Percentiles rank a stretch among this genome's conserved stretches.
These are phyloP conservation scores for Cyaniris semiargus DNA, from an alignment of 2,888 invertebrate genomes.

Conservation along the genomic window DNA sequence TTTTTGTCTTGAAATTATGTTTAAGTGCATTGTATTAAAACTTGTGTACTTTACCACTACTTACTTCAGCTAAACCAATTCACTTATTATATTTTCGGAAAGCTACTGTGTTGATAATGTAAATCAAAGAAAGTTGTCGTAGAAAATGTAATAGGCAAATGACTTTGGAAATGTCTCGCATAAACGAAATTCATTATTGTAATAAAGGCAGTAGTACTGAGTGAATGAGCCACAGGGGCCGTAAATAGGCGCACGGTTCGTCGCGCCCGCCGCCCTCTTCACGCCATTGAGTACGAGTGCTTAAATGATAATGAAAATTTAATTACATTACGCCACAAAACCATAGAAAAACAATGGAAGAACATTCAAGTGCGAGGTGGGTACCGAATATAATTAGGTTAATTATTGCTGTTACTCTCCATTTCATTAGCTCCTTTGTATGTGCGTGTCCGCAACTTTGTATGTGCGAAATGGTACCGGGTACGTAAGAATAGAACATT, in stretches of 20 bases:
- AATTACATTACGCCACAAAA: slow-evolving; percentile 16
- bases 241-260: slow-evolving; percentile 67
- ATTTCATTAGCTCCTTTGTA: neutral
- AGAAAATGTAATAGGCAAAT: slow-evolving; percentile 8
- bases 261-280: slow-evolving; percentile 49
- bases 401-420: neutral
- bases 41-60: neutral
- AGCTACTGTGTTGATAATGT: neutral
- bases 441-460: no score
- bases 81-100: neutral
- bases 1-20: neutral
- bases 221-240: slow-evolving; percentile 63
- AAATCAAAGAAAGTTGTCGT: neutral
- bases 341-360: slow-evolving; percentile 15
- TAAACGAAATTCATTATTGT: slow-evolving; percentile 61
- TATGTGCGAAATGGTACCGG: no score
- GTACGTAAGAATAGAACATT: no score
- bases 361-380: neutral
- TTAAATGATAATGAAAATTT: slow-evolving; percentile 28
- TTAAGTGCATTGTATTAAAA: neutral
- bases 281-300: slow-evolving; percentile 40
- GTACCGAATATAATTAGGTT: neutral
- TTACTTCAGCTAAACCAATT: neutral
- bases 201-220: slow-evolving; percentile 56
- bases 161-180: slow-evolving; percentile 40